Conservation (phyloP, 2,888 invertebrate species). For the Drosophila subsilvestris region DNA sequence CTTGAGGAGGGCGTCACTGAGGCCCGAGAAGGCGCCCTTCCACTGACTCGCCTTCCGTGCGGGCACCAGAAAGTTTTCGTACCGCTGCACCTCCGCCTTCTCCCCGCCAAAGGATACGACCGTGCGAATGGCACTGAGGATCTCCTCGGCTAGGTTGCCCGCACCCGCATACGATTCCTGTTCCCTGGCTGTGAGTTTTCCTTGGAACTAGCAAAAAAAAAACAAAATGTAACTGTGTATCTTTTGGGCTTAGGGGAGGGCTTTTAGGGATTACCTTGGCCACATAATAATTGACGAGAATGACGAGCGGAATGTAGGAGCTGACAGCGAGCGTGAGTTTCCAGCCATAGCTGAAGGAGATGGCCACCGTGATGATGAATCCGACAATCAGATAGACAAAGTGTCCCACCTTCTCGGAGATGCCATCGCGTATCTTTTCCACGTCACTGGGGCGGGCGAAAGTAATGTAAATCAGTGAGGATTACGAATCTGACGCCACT, state of each 20-base stretch:
- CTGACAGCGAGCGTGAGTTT: slow-evolving; percentile 92
- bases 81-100: slow-evolving; percentile 88
- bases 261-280: slow-evolving; percentile 86
- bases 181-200: slow-evolving; percentile 88
- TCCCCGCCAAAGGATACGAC: slow-evolving; percentile 92
- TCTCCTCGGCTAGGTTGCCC: slow-evolving; percentile 91
- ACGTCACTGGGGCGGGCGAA: slow-evolving; percentile 86
- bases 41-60: slow-evolving; percentile 87
- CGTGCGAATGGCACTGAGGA: slow-evolving; percentile 89
- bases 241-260: background rate
- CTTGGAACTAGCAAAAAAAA: slow-evolving; percentile 85
- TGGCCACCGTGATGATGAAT: slow-evolving; percentile 86
- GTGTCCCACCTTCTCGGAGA: slow-evolving; percentile 93
- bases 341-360: slow-evolving; percentile 93
- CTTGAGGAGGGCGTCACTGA: slow-evolving; percentile 90
- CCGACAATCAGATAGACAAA: slow-evolving; percentile 86
- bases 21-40: slow-evolving; percentile 88
- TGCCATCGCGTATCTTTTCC: slow-evolving; percentile 92
- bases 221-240: background rate
- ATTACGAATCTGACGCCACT: slow-evolving; percentile 80
- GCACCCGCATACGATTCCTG: slow-evolving; percentile 90
- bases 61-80: slow-evolving; percentile 86
- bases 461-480: too few species aligned
- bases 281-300: slow-evolving; percentile 89
- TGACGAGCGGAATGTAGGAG: slow-evolving; percentile 91